Base-by-base conservation (phyloP, 2,888 invertebrate genomes). In the Diloba caeruleocephala region DNA sequence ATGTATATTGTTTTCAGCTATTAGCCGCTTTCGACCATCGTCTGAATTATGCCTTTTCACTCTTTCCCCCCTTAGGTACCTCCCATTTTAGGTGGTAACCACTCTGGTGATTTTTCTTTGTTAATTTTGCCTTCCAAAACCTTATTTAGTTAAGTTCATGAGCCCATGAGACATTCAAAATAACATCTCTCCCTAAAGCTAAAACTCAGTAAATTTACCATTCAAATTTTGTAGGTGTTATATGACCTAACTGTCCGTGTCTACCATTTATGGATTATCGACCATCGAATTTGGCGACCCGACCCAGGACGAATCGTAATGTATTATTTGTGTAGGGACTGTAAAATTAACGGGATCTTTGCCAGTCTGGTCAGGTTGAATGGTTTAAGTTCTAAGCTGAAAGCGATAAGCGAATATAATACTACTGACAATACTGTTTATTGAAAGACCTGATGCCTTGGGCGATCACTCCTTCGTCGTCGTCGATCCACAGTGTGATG, bases 301-400 rank as follows among this genome's bases (percentile, higher is more conserved):
- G 60, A 83, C 83, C 70, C 73, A 78, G 62, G 72, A 71, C 71
- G 90, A 83, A 87, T 91, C 75, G 74, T 84, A 88, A 89, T 88
- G 82, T 69, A 60, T 74, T 78, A 79, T 82, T 81, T 82, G 79
- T 81, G 79, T 77, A 74, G 79, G 76, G 81, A 73, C 82, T 79
- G 79, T 85, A 74, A 87, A 82, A 84, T 84, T 88, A 91, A 90
- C 91, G 91, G 90, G 75, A 89, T 79, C 66, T 61, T 62, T 71
- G 65, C 72, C 80, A 69, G 74, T 68, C 70, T 74, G 65, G 64
- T 67, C 74, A 60, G 58, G 62, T 63, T 61, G 48, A 61, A 49
- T 51, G 74, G 71, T 49, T 8, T 54, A 76, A 75, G 71, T 17
- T 17, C 56, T 19, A 33, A 63, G 28, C 14, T 36, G n/a, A 1